These are phyloP conservation scores for Pteropus alecto DNA, from an alignment of 2,113 vertebrate genomes.

Conservation along the genomic window DNA sequence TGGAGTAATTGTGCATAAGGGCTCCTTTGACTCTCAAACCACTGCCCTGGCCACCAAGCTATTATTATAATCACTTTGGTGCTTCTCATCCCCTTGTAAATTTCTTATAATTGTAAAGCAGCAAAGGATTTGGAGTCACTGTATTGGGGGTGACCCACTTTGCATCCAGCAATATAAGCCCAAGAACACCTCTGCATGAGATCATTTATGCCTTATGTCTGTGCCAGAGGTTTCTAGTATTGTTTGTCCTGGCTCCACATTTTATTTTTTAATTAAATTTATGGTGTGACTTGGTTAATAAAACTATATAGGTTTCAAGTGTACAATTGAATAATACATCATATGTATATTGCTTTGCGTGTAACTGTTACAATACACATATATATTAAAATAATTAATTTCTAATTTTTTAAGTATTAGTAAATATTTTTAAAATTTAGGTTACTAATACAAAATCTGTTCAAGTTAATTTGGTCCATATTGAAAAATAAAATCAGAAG, in stretches of 20 bases:
- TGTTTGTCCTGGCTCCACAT: not conserved
- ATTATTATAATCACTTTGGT: not conserved
- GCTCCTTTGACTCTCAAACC: rapidly evolving
- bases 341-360: too few relatives aligned
- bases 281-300: too few relatives aligned
- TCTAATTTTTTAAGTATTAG: not conserved
- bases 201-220: rapidly evolving
- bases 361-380: not conserved
- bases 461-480: not conserved
- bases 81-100: not conserved
- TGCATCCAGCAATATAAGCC: not conserved
- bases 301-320: too few relatives aligned
- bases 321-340: too few relatives aligned
- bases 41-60: not conserved
- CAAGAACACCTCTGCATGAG: not conserved
- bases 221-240: not conserved
- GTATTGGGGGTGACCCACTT: rapidly evolving
- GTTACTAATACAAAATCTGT: not conserved
- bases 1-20: rapidly evolving
- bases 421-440: not conserved
- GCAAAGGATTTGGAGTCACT: too few relatives aligned
- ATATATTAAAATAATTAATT: not conserved
- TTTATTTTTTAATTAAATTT: not conserved
- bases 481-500: not conserved
- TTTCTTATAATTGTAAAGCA: not conserved